Evolutionary conservation across 2,113 vertebrate species (phyloP).

Genomic region (Ceyx margarethae): DNA sequence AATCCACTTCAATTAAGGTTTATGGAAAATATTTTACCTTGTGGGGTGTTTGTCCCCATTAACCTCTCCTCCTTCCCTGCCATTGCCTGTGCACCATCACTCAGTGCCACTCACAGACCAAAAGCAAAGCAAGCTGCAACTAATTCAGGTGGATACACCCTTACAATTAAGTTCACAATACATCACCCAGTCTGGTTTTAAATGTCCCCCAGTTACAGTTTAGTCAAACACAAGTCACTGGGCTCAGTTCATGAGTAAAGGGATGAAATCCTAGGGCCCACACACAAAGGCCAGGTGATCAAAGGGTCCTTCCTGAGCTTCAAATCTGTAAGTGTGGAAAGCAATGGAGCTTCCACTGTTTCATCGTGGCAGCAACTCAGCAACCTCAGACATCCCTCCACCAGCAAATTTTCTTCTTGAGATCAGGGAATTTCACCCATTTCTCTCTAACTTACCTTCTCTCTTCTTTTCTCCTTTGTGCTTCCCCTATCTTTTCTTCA

Average conservation of each 20-base stretch:
- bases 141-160: not conserved
- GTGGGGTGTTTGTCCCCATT: not conserved
- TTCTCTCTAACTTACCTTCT: not conserved
- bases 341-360: not conserved
- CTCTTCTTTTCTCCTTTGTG: not conserved
- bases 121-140: not conserved
- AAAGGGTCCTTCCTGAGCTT: not conserved
- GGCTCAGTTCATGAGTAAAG: not conserved
- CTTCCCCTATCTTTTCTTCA: not conserved
- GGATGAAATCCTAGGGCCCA: not conserved
- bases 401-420: not conserved
- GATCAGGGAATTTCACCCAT: not conserved
- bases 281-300: accelerated
- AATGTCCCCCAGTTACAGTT: not conserved
- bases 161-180: not conserved
- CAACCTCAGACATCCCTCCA: not conserved
- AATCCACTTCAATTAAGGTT: constrained; percentile 47
- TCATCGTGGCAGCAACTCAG: not conserved
- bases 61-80: constrained; percentile 4
- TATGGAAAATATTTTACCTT: not conserved
- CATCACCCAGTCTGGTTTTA: not conserved
- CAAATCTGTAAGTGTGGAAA: not conserved
- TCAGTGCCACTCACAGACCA: not conserved
- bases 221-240: not conserved
- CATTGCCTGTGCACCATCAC: not conserved